Evolutionary conservation across 1,140 invertebrate genomes (phyloP).

Genomic region (Meteorus sp.): DNA sequence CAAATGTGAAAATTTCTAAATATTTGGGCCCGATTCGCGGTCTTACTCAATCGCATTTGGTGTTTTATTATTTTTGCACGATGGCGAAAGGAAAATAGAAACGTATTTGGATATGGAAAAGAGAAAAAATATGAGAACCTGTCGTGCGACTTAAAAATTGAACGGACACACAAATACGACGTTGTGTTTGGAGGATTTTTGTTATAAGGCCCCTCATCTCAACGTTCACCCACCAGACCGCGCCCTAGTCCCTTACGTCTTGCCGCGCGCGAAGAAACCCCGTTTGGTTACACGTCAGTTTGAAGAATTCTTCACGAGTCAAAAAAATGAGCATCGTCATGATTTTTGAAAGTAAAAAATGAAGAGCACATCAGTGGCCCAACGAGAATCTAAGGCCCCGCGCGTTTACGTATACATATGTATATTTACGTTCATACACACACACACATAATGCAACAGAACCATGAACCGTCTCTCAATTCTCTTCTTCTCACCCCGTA

Average conservation of each 20-base stretch:
- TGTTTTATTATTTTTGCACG: no score
- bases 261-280: conserved; percentile 30
- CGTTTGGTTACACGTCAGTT: conserved; percentile 57
- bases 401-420: background rate
- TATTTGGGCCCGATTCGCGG: no score
- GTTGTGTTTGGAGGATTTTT: conserved; percentile 15
- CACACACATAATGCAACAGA: no score
- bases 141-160: background rate
- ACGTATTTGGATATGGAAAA: no score
- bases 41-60: no score
- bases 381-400: conserved; percentile 15
- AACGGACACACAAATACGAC: background rate
- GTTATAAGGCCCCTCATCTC: conserved; percentile 13
- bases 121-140: no score
- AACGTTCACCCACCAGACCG: no score
- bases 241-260: background rate
- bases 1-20: no score
- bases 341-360: conserved; percentile 63
- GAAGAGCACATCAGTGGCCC: conserved; percentile 39
- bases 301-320: conserved; percentile 60
- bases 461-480: background rate
- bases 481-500: no score
- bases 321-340: conserved; percentile 62
- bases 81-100: no score
- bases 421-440: no score